Base-by-base conservation (phyloP, 2,797 vertebrate species). In the Pangasius macronema region DNA sequence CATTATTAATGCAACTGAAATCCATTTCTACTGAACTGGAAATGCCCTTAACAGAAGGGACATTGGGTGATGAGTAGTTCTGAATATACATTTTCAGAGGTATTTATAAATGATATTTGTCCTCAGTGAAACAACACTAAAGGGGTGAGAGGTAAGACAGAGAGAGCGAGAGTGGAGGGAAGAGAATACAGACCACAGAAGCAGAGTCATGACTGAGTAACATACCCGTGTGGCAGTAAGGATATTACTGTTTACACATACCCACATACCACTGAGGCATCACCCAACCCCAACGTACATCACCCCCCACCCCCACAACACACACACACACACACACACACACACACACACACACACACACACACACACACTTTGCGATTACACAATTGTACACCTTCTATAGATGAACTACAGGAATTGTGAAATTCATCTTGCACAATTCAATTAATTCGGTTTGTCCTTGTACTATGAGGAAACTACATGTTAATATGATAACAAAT, bases 201-300 rank as follows among this genome's bases (percentile, higher is more conserved):
- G 53, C 20, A 57, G 33, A 80, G 63, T 55, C 18, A 46, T 67
- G 51, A 65, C 70, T 86, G 51, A 61, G 49, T 33, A 59, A 70
- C 65, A 20, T 68, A 18, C 33, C 63, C 36, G 0, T 63, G 55
- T 75, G n/a, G 53, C 24, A 75, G 57, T 65, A 65, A 63, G 39
- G 55, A 76, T 59, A 65, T 61, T 86, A 80, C 30, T 61, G 36
- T 83, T 75, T 36, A 76, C 57, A 33, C 68, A 65, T 49, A 49
- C n/a, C 27, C 24, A 76, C 33, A 67, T 42, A 42, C 63, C 14
- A 13, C 8, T 55, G 46, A 55, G 1, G 5, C 36, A 30, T 30
- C 24, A 30, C 7, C 39, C 59, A 30, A 30, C 27, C 16, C 3
- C 59, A 81, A 39, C 22, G 22, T 59, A 57, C 13, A 3, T 33